Conservation (phyloP, 2,113 vertebrate genomes). For the Grallaria varia region DNA sequence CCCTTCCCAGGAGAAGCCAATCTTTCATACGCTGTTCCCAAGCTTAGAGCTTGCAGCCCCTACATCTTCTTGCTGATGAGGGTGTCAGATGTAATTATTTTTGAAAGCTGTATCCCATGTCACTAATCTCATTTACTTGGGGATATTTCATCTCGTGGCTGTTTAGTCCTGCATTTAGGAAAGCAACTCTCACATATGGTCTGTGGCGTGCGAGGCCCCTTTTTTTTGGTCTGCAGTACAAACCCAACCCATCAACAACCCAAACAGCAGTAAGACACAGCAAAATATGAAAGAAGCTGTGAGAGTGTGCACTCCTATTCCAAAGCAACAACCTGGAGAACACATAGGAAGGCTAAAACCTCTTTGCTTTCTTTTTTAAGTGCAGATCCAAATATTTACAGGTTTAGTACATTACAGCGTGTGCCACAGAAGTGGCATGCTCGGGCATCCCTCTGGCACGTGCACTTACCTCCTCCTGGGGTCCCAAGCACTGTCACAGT, state of each 20-base stretch:
- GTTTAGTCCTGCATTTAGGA: not conserved
- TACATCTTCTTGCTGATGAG: slow-evolving; percentile 44
- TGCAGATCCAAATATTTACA: not conserved
- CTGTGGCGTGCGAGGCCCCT: not conserved
- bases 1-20: slow-evolving; percentile 56
- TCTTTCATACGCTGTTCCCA: slow-evolving; percentile 12
- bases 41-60: slow-evolving; percentile 44
- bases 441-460: accelerated
- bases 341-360: not conserved
- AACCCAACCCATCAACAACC: not conserved
- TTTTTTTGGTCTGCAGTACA: not conserved
- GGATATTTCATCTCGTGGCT: not conserved
- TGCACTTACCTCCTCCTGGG: not conserved
- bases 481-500: not conserved
- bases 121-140: slow-evolving; percentile 29
- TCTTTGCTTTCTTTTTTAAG: not conserved
- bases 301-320: not conserved
- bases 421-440: not conserved
- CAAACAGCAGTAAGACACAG: not conserved
- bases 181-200: not conserved
- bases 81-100: slow-evolving; percentile 56
- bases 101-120: slow-evolving; percentile 48
- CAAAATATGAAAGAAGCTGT: not conserved
- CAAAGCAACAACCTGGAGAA: not conserved
- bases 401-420: not conserved